These are phyloP conservation scores for Panopea generosa DNA, from an alignment of 2,888 invertebrate genomes.

Conservation along the genomic window DNA sequence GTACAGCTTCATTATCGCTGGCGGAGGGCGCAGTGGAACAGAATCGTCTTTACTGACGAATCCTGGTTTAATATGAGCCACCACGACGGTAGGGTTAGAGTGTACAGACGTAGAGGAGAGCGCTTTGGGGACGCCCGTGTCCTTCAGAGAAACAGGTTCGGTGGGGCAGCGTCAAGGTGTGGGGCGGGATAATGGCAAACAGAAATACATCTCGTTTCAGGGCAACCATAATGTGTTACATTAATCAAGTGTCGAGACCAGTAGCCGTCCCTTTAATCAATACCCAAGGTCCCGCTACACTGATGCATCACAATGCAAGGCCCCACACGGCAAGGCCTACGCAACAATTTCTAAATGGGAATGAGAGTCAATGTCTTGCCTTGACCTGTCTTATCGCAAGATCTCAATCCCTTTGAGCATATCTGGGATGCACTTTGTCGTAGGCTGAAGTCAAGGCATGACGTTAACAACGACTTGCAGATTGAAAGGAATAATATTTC, in stretches of 20 bases:
- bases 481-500: neutral
- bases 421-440: neutral
- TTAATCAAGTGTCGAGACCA: conserved; percentile 13
- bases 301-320: conserved; percentile 4
- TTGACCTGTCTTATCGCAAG: neutral
- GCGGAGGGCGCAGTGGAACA: conserved; percentile 15
- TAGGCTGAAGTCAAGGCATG: neutral
- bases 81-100: conserved; percentile 4
- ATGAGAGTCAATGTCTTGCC: neutral
- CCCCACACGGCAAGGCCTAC: conserved; percentile 12
- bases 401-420: conserved; percentile 1
- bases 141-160: neutral
- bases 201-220: conserved; percentile 5
- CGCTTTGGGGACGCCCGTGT: neutral
- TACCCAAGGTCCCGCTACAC: conserved; percentile 12
- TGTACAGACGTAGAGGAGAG: conserved; percentile 15
- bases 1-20: conserved; percentile 13
- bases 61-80: conserved; percentile 15
- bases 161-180: conserved; percentile 18
- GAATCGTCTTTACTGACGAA: conserved; percentile 30
- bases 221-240: conserved; percentile 17
- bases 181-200: conserved; percentile 14
- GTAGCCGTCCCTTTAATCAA: conserved; percentile 11
- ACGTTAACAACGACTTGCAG: neutral
- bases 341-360: conserved; percentile 9